Percentiles rank a stretch among this genome's conserved stretches.
Conservation (phyloP, 2,888 invertebrate genomes). For the Pyrocoelia pectoralis region DNA sequence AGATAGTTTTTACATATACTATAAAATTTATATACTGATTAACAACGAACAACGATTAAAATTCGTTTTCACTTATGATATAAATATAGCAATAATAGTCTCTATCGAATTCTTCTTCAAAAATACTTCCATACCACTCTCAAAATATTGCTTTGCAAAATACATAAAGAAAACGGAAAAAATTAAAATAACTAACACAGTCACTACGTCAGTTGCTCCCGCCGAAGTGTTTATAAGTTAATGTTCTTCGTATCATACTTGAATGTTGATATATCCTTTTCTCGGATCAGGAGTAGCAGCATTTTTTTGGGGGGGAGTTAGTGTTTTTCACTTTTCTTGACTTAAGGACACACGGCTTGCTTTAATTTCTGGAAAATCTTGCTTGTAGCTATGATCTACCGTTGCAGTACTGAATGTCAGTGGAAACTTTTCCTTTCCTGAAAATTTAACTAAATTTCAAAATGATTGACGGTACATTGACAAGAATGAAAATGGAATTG, state of each 20-base stretch:
- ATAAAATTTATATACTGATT: slow-evolving; percentile 28
- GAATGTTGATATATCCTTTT: not conserved
- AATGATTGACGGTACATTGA: slow-evolving; percentile 20
- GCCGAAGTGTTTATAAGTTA: slow-evolving; percentile 7
- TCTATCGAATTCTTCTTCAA: slow-evolving; percentile 25
- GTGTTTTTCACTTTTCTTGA: slow-evolving; percentile 25
- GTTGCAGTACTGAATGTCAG: slow-evolving; percentile 39
- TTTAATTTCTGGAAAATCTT: slow-evolving; percentile 38
- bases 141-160: slow-evolving; percentile 52
- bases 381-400: slow-evolving; percentile 50
- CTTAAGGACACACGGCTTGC: slow-evolving; percentile 45
- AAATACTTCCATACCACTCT: slow-evolving; percentile 35
- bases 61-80: slow-evolving; percentile 20
- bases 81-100: slow-evolving; percentile 25
- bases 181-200: slow-evolving; percentile 46
- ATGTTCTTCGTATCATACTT: slow-evolving; percentile 15
- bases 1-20: slow-evolving; percentile 20
- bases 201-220: slow-evolving; percentile 41
- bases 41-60: slow-evolving; percentile 30
- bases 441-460: slow-evolving; percentile 34
- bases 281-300: not conserved
- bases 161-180: slow-evolving; percentile 50
- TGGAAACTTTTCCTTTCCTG: slow-evolving; percentile 42
- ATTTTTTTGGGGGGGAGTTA: slow-evolving; percentile 3
- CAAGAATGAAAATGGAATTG: not conserved